phyloP scores from a whole-genome alignment of 1,140 invertebrate species.

The Drosophila oshimai region DNA sequence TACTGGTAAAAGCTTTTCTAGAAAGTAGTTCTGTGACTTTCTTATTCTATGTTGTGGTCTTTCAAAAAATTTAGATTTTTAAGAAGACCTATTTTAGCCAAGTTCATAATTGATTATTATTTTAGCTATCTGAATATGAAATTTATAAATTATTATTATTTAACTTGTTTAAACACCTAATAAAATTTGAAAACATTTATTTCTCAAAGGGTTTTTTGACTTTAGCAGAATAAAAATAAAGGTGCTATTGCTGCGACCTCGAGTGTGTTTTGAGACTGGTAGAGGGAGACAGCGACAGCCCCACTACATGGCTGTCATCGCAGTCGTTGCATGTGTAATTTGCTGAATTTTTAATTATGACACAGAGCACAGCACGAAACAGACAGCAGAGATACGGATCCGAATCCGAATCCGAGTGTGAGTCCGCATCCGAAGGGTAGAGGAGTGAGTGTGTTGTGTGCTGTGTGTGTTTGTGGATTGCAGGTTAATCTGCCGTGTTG shows the following conservation, averaged over 20 bases:
- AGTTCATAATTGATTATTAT: too few relatives aligned
- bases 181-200: too few relatives aligned
- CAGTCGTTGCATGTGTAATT: constrained; percentile 67
- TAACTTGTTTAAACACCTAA: too few relatives aligned
- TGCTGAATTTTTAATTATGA: constrained; percentile 73
- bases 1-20: too few relatives aligned
- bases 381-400: constrained; percentile 23
- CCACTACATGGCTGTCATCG: constrained; percentile 19
- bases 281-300: constrained; percentile 1
- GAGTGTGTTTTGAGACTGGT: background rate
- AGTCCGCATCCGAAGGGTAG: too few relatives aligned
- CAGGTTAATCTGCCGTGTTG: constrained; percentile 43
- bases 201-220: too few relatives aligned
- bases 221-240: background rate
- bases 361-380: constrained; percentile 42
- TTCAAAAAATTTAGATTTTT: too few relatives aligned
- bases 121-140: too few relatives aligned
- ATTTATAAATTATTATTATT: too few relatives aligned
- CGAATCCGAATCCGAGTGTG: constrained; percentile 18
- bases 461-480: constrained; percentile 8
- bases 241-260: background rate
- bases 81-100: too few relatives aligned
- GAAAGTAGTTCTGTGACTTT: too few relatives aligned
- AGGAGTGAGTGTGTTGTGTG: background rate
- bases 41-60: too few relatives aligned